phyloP scores from a whole-genome alignment of 2,888 invertebrate genomes.

The Omphaloscelis lunosa region DNA sequence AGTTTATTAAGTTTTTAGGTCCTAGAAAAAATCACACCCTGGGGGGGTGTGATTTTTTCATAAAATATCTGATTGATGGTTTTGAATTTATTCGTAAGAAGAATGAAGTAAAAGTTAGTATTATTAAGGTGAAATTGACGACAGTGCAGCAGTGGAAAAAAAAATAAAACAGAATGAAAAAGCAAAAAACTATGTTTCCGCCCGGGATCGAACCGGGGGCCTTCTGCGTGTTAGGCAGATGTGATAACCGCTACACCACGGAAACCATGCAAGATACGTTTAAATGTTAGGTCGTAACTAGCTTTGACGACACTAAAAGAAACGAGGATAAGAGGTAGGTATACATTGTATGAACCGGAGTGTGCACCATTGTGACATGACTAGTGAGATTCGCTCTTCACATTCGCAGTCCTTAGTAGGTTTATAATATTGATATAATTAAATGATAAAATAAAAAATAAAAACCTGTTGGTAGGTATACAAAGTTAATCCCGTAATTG shows the following conservation, averaged over 20 bases:
- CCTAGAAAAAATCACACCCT: no score
- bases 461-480: not conserved
- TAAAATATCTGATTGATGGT: not conserved
- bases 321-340: not conserved
- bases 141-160: not conserved
- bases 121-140: no score
- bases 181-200: slow-evolving; percentile 91
- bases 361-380: not conserved
- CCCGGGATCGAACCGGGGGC: slow-evolving; percentile 97
- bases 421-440: not conserved
- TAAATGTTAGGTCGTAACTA: slow-evolving; percentile 12
- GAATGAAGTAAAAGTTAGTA: no score
- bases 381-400: not conserved
- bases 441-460: not conserved
- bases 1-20: slow-evolving; percentile 15
- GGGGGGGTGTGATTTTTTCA: not conserved
- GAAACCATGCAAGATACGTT: slow-evolving; percentile 85
- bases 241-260: slow-evolving; percentile 98
- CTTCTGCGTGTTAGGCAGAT: slow-evolving; percentile 98
- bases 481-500: not conserved
- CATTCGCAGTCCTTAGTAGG: not conserved
- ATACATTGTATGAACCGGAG: not conserved
- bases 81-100: not conserved
- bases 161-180: not conserved
- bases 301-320: not conserved